phyloP scores from a whole-genome alignment of 2,888 invertebrate species.

The Rotaria socialis region DNA sequence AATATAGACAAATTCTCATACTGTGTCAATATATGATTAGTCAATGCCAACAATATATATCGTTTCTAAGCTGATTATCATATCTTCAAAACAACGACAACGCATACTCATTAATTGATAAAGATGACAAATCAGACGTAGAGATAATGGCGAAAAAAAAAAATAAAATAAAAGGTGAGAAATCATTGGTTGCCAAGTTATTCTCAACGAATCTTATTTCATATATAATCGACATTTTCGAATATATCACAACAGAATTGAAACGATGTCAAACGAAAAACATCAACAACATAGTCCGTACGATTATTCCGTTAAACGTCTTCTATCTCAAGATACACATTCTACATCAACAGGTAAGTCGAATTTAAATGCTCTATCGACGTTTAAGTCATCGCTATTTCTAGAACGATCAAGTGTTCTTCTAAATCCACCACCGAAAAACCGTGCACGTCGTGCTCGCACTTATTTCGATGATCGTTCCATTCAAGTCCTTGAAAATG shows the following conservation, averaged over 20 bases:
- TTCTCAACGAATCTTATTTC: background rate
- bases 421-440: background rate
- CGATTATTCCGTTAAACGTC: slow-evolving; percentile 19
- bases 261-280: background rate
- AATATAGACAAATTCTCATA: slow-evolving; percentile 5
- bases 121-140: background rate
- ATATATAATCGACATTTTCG: background rate
- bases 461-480: slow-evolving; percentile 25
- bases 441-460: background rate
- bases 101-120: background rate
- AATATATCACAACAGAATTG: background rate
- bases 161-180: background rate
- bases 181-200: slow-evolving; percentile 8
- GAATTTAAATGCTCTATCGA: background rate
- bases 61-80: slow-evolving; percentile 26
- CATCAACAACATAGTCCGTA: background rate
- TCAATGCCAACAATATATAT: background rate
- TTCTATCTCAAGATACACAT: background rate
- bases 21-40: background rate
- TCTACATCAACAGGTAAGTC: background rate
- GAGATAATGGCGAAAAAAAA: background rate
- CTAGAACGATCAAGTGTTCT: background rate
- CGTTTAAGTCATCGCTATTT: background rate
- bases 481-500: background rate
- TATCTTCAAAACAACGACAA: slow-evolving; percentile 8